Conservation (phyloP, 2,113 vertebrate species). For the Setophaga kirtlandii region DNA sequence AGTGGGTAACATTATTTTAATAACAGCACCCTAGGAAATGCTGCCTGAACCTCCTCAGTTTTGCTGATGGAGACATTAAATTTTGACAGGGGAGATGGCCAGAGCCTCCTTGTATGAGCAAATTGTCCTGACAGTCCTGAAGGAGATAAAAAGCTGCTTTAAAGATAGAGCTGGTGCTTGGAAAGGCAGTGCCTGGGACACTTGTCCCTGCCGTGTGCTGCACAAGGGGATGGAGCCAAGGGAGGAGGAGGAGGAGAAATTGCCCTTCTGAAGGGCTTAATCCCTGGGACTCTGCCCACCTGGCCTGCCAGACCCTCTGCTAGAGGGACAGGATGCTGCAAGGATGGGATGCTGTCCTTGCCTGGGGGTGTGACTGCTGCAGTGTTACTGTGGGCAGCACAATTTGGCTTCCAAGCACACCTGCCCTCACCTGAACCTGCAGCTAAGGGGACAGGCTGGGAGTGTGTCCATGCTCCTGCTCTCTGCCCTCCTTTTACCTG, state of each 20-base stretch:
- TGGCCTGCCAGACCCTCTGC: background rate
- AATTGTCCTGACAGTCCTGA: background rate
- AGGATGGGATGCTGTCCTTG: background rate
- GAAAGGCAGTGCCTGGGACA: background rate
- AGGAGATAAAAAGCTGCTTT: background rate
- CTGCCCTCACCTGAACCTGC: background rate
- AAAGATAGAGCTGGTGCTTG: background rate
- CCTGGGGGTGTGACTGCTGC: background rate
- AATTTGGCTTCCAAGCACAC: background rate
- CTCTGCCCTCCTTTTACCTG: background rate
- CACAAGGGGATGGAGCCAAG: background rate
- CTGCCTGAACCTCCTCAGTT: rapidly evolving
- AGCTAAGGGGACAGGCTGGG: rapidly evolving
- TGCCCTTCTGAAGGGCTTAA: background rate
- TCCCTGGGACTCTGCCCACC: background rate
- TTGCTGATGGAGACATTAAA: rapidly evolving
- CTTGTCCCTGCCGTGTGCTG: rapidly evolving
- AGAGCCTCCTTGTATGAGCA: background rate
- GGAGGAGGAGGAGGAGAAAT: background rate
- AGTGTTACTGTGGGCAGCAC: background rate
- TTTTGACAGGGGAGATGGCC: background rate
- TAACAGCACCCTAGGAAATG: background rate
- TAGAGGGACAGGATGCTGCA: background rate
- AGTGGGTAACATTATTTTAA: rapidly evolving
- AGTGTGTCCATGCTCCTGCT: rapidly evolving